Conservation (phyloP, 2,113 vertebrate genomes). For the Oxygymnocypris stewartii region DNA sequence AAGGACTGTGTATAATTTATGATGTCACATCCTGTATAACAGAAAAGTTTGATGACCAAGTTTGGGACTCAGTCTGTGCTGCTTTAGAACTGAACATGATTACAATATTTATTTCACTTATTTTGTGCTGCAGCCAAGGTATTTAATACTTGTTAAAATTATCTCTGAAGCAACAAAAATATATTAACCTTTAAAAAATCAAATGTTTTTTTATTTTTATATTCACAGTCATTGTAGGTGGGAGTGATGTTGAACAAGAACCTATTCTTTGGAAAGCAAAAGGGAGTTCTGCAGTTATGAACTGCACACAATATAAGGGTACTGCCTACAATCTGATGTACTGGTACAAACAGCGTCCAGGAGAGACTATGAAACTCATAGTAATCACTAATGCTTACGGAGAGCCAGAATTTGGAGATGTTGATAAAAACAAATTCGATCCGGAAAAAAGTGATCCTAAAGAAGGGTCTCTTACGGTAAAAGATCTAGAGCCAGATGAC, state of each 20-base stretch:
- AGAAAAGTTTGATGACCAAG: not conserved
- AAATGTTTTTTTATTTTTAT: not conserved
- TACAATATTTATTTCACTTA: not conserved
- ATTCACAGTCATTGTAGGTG: not conserved
- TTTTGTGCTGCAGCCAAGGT: not conserved
- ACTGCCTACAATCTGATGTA: slow-evolving; percentile 55
- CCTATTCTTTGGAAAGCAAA: not conserved
- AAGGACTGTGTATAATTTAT: not conserved
- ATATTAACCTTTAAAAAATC: too few relatives aligned
- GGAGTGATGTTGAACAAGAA: not conserved
- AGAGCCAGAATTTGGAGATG: slow-evolving; percentile 40
- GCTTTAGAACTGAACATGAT: not conserved
- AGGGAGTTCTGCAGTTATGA: not conserved
- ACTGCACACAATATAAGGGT: not conserved
- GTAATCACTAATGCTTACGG: slow-evolving; percentile 29
- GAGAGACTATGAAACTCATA: slow-evolving; percentile 52
- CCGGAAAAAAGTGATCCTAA: not conserved
- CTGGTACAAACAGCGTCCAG: slow-evolving; percentile 66
- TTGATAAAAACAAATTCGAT: slow-evolving; percentile 36
- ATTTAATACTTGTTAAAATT: not conserved
- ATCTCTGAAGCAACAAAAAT: not conserved
- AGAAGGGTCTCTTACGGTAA: slow-evolving; percentile 57
- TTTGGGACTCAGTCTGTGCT: not conserved
- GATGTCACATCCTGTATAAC: not conserved
- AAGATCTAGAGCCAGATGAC: slow-evolving; percentile 34